Evolutionary conservation across 2,888 invertebrate genomes (phyloP), one percentile per base, ranked within the genome.

Genomic region (Xestia sexstrigata): DNA sequence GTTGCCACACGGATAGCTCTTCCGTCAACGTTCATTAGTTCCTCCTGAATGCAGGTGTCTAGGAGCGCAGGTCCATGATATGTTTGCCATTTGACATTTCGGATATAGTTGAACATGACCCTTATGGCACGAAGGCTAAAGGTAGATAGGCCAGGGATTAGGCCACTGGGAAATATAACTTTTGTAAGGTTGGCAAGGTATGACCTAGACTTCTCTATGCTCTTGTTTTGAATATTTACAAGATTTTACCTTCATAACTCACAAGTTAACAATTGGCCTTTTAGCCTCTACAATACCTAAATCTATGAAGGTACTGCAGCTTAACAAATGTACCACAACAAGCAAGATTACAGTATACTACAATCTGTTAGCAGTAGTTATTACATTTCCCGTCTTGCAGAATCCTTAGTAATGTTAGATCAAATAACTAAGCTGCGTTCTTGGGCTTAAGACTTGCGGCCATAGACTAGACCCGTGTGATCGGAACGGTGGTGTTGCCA

Each of bases 331-430:
- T 68, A 68, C 49, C 13, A 52, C 52, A 47, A 78, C 72, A 68
- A 70, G 74, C 70, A 85, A 81, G 81, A 84, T 87, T 83, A 81
- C 58, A 78, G 73, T 70, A 79, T 78, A 79, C 65, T 70, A 79
- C 74, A 82, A 85, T 85, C 69, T 63, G 35, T 74, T 76, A 81
- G 60, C 55, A 79, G 77, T 76, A 81, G 81, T 85, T 71, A 81
- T 82, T 73, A 82, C 79, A 80, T 77, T 69, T 74, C 82, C 78
- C 75, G 88, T 90, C 85, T 87, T 73, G 74, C 75, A 85, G 93
- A 93, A 93, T 85, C 93, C 93, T 76, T 90, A 92, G 85, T 78
- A 92, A 87, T 91, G 93, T 87, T 86, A 88, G 85, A 93, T 92
- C 93, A 93, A 93, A 93, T 93, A 92, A 91, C 88, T 87, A 81